Evolutionary conservation across 2,797 vertebrate species (phyloP), one percentile per base, ranked within the genome.

Genomic region (Podarcis siculus): DNA sequence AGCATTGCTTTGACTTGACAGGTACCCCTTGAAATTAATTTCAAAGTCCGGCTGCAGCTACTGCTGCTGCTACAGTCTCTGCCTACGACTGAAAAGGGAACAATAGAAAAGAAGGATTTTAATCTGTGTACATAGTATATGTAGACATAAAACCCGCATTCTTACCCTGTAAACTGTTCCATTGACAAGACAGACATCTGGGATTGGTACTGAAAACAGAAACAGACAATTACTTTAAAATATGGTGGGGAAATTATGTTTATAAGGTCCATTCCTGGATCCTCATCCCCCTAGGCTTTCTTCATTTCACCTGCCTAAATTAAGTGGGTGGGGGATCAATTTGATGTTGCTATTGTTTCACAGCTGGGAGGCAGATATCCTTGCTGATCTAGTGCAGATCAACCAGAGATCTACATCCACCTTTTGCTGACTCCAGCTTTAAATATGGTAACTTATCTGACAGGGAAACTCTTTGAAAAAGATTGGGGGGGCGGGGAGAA

Each of bases 111-210:
- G 3, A 49, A 66, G n/a, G 39, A 35, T 67, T 49, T 49, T 66
- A 39, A 32, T 13, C 27, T 8, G 37, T 27, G 15, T 30, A 75
- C 39, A 79, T 1, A 15, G 13, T 55, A 73, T 23, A 78, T 82
- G 19, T 19, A 77, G 66, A 55, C 17, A 0, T 82, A 85, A 79
- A 0, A 45, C 21, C 58, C 71, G 27, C 61, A 78, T 87, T 86
- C 95, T 97, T 93, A 98, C 98, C 97, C 10, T 42, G 87, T 95
- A 97, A 35, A 95, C 89, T 5, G 88, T 96, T 84, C 86, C 92
- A 25, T 97, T 86, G 67, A 97, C 84, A 80, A 97, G 88, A 91
- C 98, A 98, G 32, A 95, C 93, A 37, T 79, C 76, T 93, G 25
- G 72, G 3, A 96, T 95, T 86, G 75, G 94, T 90, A 85, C 98